Conservation (phyloP, 2,888 invertebrate species). For the Pasiphila rectangulata region DNA sequence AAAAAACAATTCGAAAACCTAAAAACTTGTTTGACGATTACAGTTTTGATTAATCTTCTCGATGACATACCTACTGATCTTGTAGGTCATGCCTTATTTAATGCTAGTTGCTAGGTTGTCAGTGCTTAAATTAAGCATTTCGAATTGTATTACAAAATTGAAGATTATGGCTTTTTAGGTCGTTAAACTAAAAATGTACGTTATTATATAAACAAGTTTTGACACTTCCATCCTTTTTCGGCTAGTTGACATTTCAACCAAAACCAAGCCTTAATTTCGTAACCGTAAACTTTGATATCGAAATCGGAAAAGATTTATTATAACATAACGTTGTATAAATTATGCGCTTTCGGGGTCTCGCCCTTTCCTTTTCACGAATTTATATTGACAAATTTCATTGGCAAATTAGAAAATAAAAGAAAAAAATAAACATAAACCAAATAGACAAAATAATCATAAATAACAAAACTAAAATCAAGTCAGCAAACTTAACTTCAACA, state of each 20-base stretch:
- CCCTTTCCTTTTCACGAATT: background rate
- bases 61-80: no score
- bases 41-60: no score
- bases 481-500: no score
- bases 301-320: slow-evolving; percentile 28
- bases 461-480: no score
- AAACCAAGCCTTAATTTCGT: slow-evolving; percentile 25
- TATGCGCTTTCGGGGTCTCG: slow-evolving; percentile 12
- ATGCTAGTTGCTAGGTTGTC: no score
- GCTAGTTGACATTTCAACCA: slow-evolving; percentile 31
- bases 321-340: slow-evolving; percentile 5
- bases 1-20: no score
- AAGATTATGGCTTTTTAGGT: background rate
- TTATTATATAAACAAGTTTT: slow-evolving; percentile 20
- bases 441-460: no score
- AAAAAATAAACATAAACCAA: no score
- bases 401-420: background rate
- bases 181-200: slow-evolving; percentile 11
- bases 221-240: slow-evolving; percentile 18
- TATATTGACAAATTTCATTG: slow-evolving; percentile 3
- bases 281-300: slow-evolving; percentile 26
- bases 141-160: no score
- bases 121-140: no score
- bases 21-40: no score
- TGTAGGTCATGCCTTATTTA: no score